These are phyloP conservation scores for Sciaenops ocellatus DNA, from an alignment of 2,797 vertebrate genomes.

Conservation along the genomic window DNA sequence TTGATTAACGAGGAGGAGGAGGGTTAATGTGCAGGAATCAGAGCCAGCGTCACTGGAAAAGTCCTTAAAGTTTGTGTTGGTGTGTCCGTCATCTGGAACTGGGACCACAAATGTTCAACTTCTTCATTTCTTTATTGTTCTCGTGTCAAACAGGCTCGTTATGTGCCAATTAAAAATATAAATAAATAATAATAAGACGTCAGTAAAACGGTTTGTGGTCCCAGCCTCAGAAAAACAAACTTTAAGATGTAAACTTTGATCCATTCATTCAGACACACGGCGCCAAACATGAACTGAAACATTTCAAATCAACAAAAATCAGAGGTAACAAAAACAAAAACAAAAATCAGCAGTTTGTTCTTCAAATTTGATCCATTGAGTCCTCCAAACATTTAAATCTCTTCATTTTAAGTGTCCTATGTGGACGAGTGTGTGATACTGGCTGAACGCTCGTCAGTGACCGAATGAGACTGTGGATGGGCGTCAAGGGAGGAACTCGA, in stretches of 20 bases:
- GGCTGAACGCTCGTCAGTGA: neutral
- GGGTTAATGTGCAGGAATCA: no score
- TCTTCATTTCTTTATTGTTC: neutral
- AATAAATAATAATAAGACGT: neutral
- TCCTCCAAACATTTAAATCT: neutral
- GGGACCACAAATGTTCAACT: no score
- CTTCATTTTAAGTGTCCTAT: conserved; percentile 1
- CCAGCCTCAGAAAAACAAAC: conserved; percentile 3
- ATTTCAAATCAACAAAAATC: neutral
- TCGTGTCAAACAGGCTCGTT: neutral
- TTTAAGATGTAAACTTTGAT: neutral
- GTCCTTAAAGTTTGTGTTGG: no score
- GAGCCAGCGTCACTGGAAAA: no score
- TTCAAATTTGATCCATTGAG: neutral
- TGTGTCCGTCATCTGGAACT: no score
- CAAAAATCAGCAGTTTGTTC: neutral
- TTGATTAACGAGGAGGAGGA: no score
- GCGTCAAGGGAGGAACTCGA: neutral
- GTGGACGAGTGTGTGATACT: neutral
- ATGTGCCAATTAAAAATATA: conserved; percentile 9
- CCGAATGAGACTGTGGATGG: neutral
- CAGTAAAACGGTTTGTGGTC: no score
- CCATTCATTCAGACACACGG: neutral
- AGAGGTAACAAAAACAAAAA: neutral
- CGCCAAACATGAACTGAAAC: neutral